Base-by-base conservation (phyloP, 2,888 invertebrate species). In the Mesoligia furuncula region DNA sequence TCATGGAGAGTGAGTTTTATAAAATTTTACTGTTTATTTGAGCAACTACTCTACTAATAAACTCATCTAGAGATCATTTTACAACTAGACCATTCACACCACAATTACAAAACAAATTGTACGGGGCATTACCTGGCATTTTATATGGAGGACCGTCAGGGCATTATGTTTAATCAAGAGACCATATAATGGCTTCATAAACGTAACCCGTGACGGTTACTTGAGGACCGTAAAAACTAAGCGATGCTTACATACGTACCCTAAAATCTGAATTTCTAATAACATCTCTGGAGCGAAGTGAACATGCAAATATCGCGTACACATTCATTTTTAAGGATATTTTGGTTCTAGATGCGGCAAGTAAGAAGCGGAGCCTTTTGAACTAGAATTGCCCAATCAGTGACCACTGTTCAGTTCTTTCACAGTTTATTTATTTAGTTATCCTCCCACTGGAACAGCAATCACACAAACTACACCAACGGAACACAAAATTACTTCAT, bases 181-280 rank as follows among this genome's bases (percentile, higher is more conserved):
- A 75, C 84, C 85, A 84, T 88, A 88, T 85, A 89, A 90, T 87
- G 83, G 81, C 85, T 88, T 84, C 85, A 90, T 93, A 91, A 90
- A 90, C 81, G 88, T 84, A 83, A 85, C 86, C 85, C 84, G 72
- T 83, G 82, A 85, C 81, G 88, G 73, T 91, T 90, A 90, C 90
- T 88, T 67, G 85, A 82, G 85, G 85, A 83, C 89, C 91, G 90
- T 95, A 95, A 95, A 95, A 95, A 95, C 93, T 94, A 94, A 95
- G 93, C 90, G 91, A 80, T 86, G 85, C 90, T 87, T 90, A 90
- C 91, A 85, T 84, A 90, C 88, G 90, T 90, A 91, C 91, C 90
- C 91, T 92, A 90, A 94, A 95, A 95, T 95, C 95, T 95, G 94
- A 96, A 95, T 95, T 94, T 95, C 95, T 95, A 95, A 95, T 95